These are phyloP conservation scores for Embiotoca jacksoni DNA, from an alignment of 2,113 vertebrate genomes.

Conservation along the genomic window DNA sequence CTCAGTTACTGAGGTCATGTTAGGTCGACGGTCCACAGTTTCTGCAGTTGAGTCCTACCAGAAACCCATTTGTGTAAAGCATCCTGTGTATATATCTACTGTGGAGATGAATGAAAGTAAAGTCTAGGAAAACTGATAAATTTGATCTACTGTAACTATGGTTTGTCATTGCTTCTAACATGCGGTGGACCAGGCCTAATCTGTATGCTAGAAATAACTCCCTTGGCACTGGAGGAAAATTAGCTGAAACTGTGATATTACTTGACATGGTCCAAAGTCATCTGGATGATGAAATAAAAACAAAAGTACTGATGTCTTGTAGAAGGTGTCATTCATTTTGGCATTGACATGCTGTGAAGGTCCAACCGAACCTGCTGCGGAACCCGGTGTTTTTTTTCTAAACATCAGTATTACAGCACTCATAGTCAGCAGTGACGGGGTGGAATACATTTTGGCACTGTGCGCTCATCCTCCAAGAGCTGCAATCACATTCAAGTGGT, in stretches of 20 bases:
- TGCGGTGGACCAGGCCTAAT: background rate
- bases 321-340: constrained; percentile 54
- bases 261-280: constrained; percentile 50
- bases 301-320: constrained; percentile 57
- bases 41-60: background rate
- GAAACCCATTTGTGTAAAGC: background rate
- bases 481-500: constrained; percentile 62
- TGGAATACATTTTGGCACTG: constrained; percentile 40
- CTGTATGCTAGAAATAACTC: constrained; percentile 29
- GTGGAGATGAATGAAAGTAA: constrained; percentile 8
- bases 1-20: background rate
- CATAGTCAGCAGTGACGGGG: constrained; percentile 40
- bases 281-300: constrained; percentile 38
- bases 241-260: constrained; percentile 54
- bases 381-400: background rate
- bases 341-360: constrained; percentile 29
- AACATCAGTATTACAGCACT: background rate
- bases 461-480: constrained; percentile 35
- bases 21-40: background rate
- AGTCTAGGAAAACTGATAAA: background rate
- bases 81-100: background rate
- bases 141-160: background rate
- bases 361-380: constrained; percentile 6
- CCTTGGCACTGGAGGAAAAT: constrained; percentile 38
- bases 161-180: background rate